Conservation (phyloP, 2,888 invertebrate genomes). For the Ophonus ardosiacus region DNA sequence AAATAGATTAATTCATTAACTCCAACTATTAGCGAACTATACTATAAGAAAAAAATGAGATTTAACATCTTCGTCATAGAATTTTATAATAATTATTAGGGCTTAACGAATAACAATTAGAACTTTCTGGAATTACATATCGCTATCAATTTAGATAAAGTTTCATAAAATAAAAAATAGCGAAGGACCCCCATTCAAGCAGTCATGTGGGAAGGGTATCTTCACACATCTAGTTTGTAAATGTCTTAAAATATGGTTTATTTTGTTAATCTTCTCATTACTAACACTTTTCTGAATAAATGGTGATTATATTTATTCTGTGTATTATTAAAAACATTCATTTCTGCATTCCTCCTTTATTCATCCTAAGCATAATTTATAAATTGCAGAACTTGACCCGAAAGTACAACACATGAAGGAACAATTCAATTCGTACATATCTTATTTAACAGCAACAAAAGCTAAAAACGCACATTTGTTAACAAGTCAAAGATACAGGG, state of each 20-base stretch:
- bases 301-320: conserved; percentile 4
- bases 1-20: no score
- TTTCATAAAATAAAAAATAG: no score
- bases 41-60: no score
- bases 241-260: neutral
- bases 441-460: neutral
- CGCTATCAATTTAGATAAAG: no score
- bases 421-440: conserved; percentile 7
- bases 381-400: conserved; percentile 24
- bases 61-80: no score
- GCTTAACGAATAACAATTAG: no score
- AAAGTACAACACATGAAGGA: conserved; percentile 17
- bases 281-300: conserved; percentile 38
- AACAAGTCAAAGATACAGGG: neutral
- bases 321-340: conserved; percentile 41
- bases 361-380: conserved; percentile 7
- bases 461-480: neutral
- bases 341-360: conserved; percentile 27
- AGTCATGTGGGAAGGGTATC: no score
- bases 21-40: no score
- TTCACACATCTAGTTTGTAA: no score
- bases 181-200: no score
- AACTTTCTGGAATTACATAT: no score
- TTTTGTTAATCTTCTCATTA: conserved; percentile 11
- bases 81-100: no score